Evolutionary conservation across 2,113 vertebrate species (phyloP).

Genomic region (Hyaena hyaena): DNA sequence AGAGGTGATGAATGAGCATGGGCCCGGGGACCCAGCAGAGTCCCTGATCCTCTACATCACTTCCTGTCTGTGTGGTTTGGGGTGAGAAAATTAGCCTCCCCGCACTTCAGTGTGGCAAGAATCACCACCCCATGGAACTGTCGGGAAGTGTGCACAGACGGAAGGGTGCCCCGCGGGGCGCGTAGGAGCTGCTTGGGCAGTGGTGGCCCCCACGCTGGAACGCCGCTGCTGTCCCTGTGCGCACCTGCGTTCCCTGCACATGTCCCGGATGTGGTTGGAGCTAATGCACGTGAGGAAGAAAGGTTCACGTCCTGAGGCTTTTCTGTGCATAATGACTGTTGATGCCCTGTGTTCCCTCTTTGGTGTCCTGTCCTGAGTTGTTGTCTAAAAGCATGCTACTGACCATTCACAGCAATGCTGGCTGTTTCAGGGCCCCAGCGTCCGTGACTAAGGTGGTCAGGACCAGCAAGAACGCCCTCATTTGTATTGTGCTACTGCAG

Average conservation of each 20-base stretch:
- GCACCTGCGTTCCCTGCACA: accelerated
- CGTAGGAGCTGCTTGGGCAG: accelerated
- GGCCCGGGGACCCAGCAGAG: background rate
- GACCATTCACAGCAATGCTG: accelerated
- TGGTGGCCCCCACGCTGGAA: accelerated
- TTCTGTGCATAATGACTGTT: background rate
- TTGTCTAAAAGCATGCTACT: accelerated
- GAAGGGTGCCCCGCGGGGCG: background rate
- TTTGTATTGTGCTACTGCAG: background rate
- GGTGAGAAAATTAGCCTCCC: background rate
- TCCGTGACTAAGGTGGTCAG: background rate
- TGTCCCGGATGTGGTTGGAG: background rate
- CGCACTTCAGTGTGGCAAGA: background rate
- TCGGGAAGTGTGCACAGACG: accelerated
- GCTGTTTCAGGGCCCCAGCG: accelerated
- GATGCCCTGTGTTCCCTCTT: background rate
- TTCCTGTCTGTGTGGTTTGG: background rate
- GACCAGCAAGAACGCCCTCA: background rate
- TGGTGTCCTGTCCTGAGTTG: background rate
- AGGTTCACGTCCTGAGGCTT: accelerated
- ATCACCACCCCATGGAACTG: too few relatives aligned
- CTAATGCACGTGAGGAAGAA: accelerated
- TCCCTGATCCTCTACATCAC: background rate
- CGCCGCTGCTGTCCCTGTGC: accelerated
- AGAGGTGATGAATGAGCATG: accelerated